Evolutionary conservation across 2,113 vertebrate species (phyloP).

Genomic region (human (Homo sapiens)): DNA sequence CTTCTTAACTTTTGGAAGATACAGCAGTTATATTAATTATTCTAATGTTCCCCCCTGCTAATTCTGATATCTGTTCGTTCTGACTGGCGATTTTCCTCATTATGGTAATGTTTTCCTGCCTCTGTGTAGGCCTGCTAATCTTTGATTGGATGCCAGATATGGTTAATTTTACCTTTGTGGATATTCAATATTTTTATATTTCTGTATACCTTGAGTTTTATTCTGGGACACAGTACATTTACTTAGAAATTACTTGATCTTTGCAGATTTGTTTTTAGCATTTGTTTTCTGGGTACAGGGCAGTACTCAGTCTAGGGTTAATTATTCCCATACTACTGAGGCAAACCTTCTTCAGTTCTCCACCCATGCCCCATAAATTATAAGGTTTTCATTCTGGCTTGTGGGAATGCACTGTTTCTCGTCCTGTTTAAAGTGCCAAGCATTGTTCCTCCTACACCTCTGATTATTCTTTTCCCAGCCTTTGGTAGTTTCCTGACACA

Average conservation of each 20-base stretch:
- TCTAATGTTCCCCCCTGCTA: background rate
- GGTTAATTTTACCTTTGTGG: background rate
- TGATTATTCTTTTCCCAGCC: background rate
- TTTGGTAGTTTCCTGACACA: background rate
- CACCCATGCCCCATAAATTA: background rate
- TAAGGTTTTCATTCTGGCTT: background rate
- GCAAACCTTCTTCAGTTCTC: background rate
- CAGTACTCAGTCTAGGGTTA: background rate
- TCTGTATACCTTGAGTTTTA: background rate
- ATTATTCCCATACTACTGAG: background rate
- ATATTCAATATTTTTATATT: background rate
- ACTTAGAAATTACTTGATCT: background rate
- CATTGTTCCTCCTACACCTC: background rate
- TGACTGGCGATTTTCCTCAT: background rate
- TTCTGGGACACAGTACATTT: background rate
- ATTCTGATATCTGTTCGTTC: background rate
- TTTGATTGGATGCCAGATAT: background rate
- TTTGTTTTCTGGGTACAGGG: background rate
- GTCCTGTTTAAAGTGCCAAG: background rate
- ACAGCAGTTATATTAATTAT: background rate
- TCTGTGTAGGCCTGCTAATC: background rate
- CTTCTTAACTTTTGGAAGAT: background rate
- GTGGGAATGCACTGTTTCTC: background rate
- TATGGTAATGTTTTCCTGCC: background rate
- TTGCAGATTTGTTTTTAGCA: background rate